These are phyloP conservation scores for Synanthedon formicaeformis DNA, from an alignment of 2,888 invertebrate species.

Conservation along the genomic window DNA sequence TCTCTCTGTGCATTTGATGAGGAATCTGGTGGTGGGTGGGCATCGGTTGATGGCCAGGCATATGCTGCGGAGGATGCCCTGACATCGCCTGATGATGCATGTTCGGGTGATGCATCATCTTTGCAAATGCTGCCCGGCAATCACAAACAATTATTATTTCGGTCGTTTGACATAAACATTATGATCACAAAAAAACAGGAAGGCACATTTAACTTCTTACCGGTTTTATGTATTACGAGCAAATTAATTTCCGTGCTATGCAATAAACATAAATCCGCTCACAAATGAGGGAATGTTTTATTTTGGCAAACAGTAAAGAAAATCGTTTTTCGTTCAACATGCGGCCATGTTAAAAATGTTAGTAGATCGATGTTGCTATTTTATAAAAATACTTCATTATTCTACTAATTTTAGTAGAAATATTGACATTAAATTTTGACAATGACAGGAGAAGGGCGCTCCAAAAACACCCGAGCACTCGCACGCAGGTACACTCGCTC, in stretches of 20 bases:
- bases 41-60: conserved; percentile 56
- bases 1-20: conserved; percentile 76
- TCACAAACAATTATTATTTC: conserved; percentile 31
- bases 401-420: too few relatives aligned
- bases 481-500: too few relatives aligned
- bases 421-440: too few relatives aligned
- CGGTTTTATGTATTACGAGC: conserved; percentile 33
- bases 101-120: conserved; percentile 71
- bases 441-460: too few relatives aligned
- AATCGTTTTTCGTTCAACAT: conserved; percentile 79
- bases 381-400: neutral
- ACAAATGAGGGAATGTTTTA: conserved; percentile 41
- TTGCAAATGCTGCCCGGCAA: conserved; percentile 34
- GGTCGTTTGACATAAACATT: conserved; percentile 4
- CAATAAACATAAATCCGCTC: conserved; percentile 51
- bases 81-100: conserved; percentile 69
- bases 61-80: conserved; percentile 63
- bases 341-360: conserved; percentile 82
- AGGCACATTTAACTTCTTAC: conserved; percentile 25
- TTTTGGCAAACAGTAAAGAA: conserved; percentile 86
- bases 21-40: conserved; percentile 74
- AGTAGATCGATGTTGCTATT: conserved; percentile 21
- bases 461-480: too few relatives aligned
- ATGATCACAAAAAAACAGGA: neutral
- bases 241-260: conserved; percentile 34